Percentiles rank a stretch among this genome's conserved stretches.
Evolutionary conservation across 2,113 vertebrate genomes (phyloP).

Genomic region (Taurulus bubalis): DNA sequence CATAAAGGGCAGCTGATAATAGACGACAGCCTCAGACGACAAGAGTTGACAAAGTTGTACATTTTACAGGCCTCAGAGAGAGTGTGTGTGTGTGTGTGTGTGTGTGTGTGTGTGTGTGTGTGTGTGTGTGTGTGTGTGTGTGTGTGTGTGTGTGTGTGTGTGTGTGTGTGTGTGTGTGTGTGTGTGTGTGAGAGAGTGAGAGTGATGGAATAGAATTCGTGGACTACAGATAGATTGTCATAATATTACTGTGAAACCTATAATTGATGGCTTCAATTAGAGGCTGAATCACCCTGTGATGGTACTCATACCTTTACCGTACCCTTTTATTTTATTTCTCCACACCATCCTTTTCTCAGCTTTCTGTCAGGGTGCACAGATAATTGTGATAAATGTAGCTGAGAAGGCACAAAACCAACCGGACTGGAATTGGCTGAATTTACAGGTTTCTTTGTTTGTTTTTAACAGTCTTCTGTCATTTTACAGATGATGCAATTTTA

Average conservation of each 20-base stretch:
- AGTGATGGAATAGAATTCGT: slow-evolving; percentile 39
- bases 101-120: slow-evolving; percentile 6
- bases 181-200: no score
- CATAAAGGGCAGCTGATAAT: background rate
- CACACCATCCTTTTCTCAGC: slow-evolving; percentile 5
- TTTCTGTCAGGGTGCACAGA: slow-evolving; percentile 16
- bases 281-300: slow-evolving; percentile 35
- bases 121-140: slow-evolving; percentile 8
- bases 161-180: slow-evolving; percentile 10
- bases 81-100: slow-evolving; percentile 3
- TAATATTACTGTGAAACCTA: slow-evolving; percentile 32
- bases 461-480: background rate
- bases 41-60: slow-evolving; percentile 25
- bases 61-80: slow-evolving; percentile 20
- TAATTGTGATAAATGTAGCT: slow-evolving; percentile 38
- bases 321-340: slow-evolving; percentile 46
- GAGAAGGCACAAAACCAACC: slow-evolving; percentile 42
- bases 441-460: background rate
- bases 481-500: background rate
- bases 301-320: slow-evolving; percentile 27
- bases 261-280: slow-evolving; percentile 76
- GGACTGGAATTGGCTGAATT: background rate
- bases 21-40: background rate
- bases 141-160: slow-evolving; percentile 4
- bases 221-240: slow-evolving; percentile 44